Conservation (phyloP, 2,797 vertebrate species). For the Eleutherodactylus coqui region DNA sequence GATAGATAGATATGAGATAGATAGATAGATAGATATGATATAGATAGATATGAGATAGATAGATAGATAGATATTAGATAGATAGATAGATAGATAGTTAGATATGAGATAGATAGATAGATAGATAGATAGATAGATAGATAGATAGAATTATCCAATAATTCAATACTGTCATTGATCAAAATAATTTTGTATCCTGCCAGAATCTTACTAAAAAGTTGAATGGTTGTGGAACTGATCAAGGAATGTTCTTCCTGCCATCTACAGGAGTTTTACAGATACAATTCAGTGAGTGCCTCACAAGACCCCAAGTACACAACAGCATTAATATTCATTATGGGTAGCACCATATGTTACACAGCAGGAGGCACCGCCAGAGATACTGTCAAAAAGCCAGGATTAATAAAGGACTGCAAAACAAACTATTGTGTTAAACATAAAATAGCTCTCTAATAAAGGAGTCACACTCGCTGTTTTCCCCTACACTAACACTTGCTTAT, state of each 20-base stretch:
- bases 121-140: too few species aligned
- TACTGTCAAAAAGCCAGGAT: slow-evolving; percentile 85
- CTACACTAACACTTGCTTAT: slow-evolving; percentile 74
- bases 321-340: slow-evolving; percentile 86
- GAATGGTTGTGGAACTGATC: not conserved
- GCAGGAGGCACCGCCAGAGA: slow-evolving; percentile 79
- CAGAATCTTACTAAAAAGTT: not conserved
- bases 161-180: not conserved
- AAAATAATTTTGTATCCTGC: not conserved
- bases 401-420: slow-evolving; percentile 92
- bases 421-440: slow-evolving; percentile 90
- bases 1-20: too few species aligned
- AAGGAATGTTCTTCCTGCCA: slow-evolving; percentile 68
- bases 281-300: slow-evolving; percentile 69
- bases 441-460: slow-evolving; percentile 81
- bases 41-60: too few species aligned
- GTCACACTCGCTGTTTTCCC: slow-evolving; percentile 77
- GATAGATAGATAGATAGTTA: too few species aligned
- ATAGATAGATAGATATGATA: too few species aligned
- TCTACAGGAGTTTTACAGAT: slow-evolving; percentile 75
- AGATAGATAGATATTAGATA: too few species aligned
- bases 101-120: too few species aligned
- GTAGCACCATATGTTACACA: slow-evolving; percentile 82
- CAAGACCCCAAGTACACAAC: slow-evolving; percentile 74
- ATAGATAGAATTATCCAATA: not conserved